Conservation (phyloP, 2,113 vertebrate species). For the Nicator chloris region DNA sequence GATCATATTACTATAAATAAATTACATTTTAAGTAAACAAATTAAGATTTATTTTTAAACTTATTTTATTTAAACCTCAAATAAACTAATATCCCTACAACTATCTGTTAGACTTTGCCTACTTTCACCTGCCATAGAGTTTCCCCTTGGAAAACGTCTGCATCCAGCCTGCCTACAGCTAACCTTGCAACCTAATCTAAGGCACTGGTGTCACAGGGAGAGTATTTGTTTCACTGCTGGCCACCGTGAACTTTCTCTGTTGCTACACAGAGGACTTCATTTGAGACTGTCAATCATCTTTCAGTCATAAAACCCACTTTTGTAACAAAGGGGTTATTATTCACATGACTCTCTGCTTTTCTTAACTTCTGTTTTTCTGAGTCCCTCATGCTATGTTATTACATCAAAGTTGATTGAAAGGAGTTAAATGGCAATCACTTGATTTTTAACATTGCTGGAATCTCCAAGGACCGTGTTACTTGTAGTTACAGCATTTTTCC, state of each 20-base stretch:
- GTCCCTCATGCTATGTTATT: neutral
- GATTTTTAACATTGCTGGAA: conserved; percentile 23
- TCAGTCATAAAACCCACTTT: neutral
- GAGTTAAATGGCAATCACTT: conserved; percentile 37
- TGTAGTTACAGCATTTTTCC: conserved; percentile 51
- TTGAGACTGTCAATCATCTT: neutral
- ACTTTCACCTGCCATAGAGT: neutral
- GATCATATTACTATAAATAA: neutral
- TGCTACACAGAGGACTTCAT: neutral
- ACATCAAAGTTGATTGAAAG: conserved; percentile 49
- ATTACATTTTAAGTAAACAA: neutral
- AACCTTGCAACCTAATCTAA: neutral
- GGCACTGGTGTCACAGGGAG: neutral
- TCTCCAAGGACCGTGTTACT: conserved; percentile 38
- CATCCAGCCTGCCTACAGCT: neutral
- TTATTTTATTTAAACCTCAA: neutral
- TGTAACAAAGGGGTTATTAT: neutral
- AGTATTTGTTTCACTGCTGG: neutral
- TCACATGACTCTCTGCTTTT: neutral
- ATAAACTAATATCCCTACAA: neutral
- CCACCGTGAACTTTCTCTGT: neutral
- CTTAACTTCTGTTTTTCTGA: conserved; percentile 14
- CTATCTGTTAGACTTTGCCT: neutral
- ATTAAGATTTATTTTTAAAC: neutral
- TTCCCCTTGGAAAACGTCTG: neutral